phyloP scores from a whole-genome alignment of 2,888 invertebrate genomes.

The Hydraecia micacea region DNA sequence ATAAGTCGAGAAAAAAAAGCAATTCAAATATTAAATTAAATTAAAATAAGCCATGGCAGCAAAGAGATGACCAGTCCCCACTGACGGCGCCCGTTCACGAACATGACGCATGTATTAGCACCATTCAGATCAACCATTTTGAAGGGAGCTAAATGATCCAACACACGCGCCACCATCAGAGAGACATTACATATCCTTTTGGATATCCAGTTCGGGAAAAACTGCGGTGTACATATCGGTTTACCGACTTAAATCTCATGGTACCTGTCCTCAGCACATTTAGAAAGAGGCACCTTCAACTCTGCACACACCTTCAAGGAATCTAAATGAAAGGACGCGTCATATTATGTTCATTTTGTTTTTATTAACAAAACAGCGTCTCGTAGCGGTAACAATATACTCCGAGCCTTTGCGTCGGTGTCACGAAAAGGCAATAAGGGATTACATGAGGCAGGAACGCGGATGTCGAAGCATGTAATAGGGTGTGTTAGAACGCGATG shows the following conservation, averaged over 20 bases:
- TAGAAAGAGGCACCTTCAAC: neutral
- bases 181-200: too few species aligned
- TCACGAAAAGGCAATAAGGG: conserved; percentile 6
- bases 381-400: conserved; percentile 11
- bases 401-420: neutral
- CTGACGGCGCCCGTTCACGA: too few species aligned
- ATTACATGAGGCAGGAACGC: neutral
- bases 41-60: too few species aligned
- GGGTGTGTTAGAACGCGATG: neutral
- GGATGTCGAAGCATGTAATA: conserved; percentile 7
- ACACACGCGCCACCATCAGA: too few species aligned
- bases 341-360: conserved; percentile 13
- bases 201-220: neutral
- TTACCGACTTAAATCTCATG: neutral
- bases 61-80: too few species aligned
- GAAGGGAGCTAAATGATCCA: too few species aligned
- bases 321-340: neutral
- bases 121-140: too few species aligned
- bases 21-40: too few species aligned
- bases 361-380: neutral
- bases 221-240: neutral
- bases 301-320: neutral
- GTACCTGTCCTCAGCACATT: neutral
- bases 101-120: too few species aligned
- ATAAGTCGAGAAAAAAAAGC: too few species aligned